Evolutionary conservation across 1,140 invertebrate species (phyloP).

Genomic region (Scaptodrosophila lebanonensis): DNA sequence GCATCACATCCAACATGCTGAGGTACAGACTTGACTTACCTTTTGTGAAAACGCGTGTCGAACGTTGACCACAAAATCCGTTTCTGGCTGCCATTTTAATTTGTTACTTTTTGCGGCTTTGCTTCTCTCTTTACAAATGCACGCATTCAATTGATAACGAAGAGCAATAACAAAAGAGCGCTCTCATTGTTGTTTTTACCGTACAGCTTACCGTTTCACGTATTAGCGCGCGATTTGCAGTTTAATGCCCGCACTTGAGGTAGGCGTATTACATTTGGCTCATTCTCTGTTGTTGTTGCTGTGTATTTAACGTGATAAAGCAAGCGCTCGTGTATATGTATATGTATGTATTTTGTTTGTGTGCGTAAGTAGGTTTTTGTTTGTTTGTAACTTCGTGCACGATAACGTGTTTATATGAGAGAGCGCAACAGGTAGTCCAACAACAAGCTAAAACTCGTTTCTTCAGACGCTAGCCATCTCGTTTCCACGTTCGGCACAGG

Average conservation of each 20-base stretch:
- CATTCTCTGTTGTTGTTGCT: conserved; percentile 8
- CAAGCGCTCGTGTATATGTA: conserved; percentile 7
- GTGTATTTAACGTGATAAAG: neutral
- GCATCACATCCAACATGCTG: conserved; percentile 37
- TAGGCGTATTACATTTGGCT: conserved; percentile 48
- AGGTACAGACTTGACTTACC: conserved; percentile 32
- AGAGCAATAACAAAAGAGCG: conserved; percentile 50
- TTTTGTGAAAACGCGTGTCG: conserved; percentile 54
- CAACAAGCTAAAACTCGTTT: conserved; percentile 38
- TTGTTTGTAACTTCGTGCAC: conserved; percentile 36
- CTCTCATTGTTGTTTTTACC: conserved; percentile 37
- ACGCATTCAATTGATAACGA: conserved; percentile 64
- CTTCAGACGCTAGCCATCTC: conserved; percentile 11
- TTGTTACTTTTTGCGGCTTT: no score
- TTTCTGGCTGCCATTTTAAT: conserved; percentile 62
- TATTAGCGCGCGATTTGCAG: conserved; percentile 21
- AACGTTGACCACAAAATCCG: no score
- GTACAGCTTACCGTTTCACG: no score
- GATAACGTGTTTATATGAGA: conserved; percentile 54
- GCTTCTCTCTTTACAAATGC: no score
- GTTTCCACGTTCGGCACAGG: conserved; percentile 25
- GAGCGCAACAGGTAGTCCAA: conserved; percentile 59
- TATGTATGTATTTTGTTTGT: neutral
- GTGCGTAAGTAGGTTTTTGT: neutral
- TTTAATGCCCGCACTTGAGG: conserved; percentile 49